These are phyloP conservation scores for Phoeniculus purpureus DNA, from an alignment of 2,797 vertebrate genomes.

Conservation along the genomic window DNA sequence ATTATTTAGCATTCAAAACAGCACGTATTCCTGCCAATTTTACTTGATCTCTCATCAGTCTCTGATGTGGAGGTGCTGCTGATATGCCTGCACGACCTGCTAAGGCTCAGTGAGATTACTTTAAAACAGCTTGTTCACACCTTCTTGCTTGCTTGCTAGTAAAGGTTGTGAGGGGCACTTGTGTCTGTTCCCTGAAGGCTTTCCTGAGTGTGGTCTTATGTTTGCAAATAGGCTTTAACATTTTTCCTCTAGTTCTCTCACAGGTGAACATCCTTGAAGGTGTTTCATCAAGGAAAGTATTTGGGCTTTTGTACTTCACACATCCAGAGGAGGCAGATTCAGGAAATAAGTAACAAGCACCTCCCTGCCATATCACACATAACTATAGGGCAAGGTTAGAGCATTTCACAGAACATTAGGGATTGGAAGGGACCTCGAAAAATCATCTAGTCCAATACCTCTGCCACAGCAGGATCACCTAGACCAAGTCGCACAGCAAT, in stretches of 20 bases:
- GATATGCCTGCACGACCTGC: neutral
- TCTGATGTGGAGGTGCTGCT: neutral
- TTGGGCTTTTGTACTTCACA: neutral
- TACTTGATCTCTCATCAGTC: slow-evolving; percentile 6
- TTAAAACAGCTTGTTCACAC: slow-evolving; percentile 7
- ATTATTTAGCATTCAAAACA: neutral
- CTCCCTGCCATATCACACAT: neutral
- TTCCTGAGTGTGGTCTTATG: neutral
- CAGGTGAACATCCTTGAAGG: neutral
- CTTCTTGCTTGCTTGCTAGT: neutral
- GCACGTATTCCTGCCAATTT: neutral
- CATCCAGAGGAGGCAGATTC: neutral
- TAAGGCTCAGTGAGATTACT: neutral
- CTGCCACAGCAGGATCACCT: too few relatives aligned
- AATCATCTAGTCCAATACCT: too few relatives aligned
- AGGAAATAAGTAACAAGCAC: neutral
- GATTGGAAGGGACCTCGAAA: too few relatives aligned
- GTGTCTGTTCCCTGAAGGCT: neutral
- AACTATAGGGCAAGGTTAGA: neutral
- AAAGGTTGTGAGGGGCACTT: neutral
- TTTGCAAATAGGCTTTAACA: neutral
- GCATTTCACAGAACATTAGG: neutral
- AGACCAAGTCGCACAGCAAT: too few relatives aligned
- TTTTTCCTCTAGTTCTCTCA: neutral
- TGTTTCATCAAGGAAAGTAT: neutral